Evolutionary conservation across 2,113 vertebrate genomes (phyloP).

Genomic region (Coregonus clupeaformis): DNA sequence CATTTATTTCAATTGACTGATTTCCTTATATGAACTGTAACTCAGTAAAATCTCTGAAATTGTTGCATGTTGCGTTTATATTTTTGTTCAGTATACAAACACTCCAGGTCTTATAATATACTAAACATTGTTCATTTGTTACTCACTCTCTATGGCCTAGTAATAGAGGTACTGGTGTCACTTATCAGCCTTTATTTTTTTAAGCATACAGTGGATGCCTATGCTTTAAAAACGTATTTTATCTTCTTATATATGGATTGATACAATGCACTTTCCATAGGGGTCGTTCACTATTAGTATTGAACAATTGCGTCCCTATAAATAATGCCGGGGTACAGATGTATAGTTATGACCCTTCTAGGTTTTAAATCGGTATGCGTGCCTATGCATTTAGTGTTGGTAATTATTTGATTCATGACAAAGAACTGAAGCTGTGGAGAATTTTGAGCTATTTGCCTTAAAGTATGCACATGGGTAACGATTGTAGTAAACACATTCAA

Average conservation of each 20-base stretch:
- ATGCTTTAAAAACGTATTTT: not conserved
- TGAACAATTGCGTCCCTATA: not conserved
- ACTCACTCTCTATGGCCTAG: not conserved
- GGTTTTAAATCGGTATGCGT: not conserved
- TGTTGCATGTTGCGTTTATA: too few relatives aligned
- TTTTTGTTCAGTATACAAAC: not conserved
- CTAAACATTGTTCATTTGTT: not conserved
- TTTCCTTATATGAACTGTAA: too few relatives aligned
- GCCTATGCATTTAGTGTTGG: slow-evolving; percentile 12
- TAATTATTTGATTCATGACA: slow-evolving; percentile 6
- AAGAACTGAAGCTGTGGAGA: slow-evolving; percentile 46
- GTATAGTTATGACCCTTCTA: not conserved
- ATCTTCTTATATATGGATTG: not conserved
- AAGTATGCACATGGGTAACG: slow-evolving; percentile 21
- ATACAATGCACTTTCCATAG: slow-evolving; percentile 23
- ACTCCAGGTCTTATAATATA: not conserved
- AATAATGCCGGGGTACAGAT: not conserved
- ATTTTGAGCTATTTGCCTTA: slow-evolving; percentile 40
- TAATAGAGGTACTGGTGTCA: too few relatives aligned
- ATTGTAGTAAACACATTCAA: not conserved
- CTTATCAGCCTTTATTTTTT: not conserved
- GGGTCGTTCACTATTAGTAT: not conserved
- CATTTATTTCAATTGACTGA: too few relatives aligned
- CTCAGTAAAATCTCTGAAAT: too few relatives aligned
- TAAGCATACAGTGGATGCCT: not conserved